Conservation (phyloP, 2,797 vertebrate species). For the Ctenochaetus hawaiiensis region DNA sequence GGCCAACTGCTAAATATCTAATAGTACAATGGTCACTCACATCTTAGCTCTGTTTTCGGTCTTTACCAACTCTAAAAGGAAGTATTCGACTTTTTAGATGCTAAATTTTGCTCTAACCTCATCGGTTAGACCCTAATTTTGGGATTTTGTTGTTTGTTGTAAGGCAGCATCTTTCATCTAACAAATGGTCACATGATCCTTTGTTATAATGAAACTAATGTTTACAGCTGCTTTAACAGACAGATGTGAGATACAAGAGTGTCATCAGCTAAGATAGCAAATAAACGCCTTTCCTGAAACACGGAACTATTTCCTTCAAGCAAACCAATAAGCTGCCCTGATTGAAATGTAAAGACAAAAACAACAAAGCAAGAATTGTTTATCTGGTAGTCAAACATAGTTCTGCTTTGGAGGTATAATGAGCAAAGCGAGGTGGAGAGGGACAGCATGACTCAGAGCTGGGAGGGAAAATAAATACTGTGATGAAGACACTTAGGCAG, state of each 20-base stretch:
- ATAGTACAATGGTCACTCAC: background rate
- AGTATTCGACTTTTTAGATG: background rate
- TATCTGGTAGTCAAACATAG: conserved; percentile 42
- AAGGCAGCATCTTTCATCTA: background rate
- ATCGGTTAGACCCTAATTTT: background rate
- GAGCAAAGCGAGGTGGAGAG: conserved; percentile 35
- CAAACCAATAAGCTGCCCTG: conserved; percentile 2
- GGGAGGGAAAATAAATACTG: conserved; percentile 63
- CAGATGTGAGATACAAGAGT: background rate
- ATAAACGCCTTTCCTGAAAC: background rate
- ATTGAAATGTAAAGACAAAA: conserved; percentile 27
- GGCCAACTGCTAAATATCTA: background rate
- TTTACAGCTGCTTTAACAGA: background rate
- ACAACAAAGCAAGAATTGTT: conserved; percentile 45
- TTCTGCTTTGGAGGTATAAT: conserved; percentile 44
- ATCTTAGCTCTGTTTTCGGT: conserved; percentile 3
- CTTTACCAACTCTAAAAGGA: background rate
- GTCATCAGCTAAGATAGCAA: background rate
- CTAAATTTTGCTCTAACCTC: background rate
- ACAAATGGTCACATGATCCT: background rate
- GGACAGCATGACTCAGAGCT: conserved; percentile 49
- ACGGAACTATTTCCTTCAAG: conserved; percentile 9
- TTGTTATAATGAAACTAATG: background rate
- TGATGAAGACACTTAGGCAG: conserved; percentile 59
- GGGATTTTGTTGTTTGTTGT: background rate